Evolutionary conservation across 2,113 vertebrate species (phyloP), one percentile per base, ranked within the genome.

Genomic region (Romanogobio albipinnatus): DNA sequence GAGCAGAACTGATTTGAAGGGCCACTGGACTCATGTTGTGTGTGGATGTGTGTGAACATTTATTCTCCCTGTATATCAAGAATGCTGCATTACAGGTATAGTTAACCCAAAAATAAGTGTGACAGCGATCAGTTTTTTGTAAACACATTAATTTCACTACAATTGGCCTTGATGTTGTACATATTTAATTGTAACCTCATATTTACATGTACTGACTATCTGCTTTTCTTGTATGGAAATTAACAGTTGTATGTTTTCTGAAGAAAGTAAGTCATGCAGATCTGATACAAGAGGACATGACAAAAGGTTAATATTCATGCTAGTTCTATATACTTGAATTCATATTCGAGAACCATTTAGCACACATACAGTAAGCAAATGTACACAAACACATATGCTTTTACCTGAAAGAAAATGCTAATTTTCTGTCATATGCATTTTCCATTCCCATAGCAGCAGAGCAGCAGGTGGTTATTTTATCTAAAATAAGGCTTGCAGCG

Each of bases 391-490:
- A 39, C n/a, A n/a, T n/a, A n/a, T 6, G 45, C n/a, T 45, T 19
- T 56, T 70, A 39, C 73, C 17, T 77, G 56, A 66, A 81, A 81
- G 61, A 81, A 81, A 64, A 81, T 51, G 24, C 24, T 5, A 4
- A 66, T 29, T 66, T 22, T 66, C 59, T 19, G 3, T 43, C 78
- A 49, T 49, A 33, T 66, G 39, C 9, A 13, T 47, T 66, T 66
- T 68, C 14, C 29, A 81, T 26, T 81, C 61, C 79, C 79, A 68
- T 1, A 33, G 78, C 61, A 81, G 61, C 61, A 81, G 17, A 68
- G 79, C 45, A 81, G 61, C 45, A 81, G 79, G 79, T 68, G 79
- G 79, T 81, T 81, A 81, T 81, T 81, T 68, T 36, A 81, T 49
- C 43, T 33, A 68, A 81, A 68, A 33, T 68, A 45, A 81, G 78